Base-by-base conservation (phyloP, 2,797 vertebrate genomes). In the Synaphobranchus kaupii region DNA sequence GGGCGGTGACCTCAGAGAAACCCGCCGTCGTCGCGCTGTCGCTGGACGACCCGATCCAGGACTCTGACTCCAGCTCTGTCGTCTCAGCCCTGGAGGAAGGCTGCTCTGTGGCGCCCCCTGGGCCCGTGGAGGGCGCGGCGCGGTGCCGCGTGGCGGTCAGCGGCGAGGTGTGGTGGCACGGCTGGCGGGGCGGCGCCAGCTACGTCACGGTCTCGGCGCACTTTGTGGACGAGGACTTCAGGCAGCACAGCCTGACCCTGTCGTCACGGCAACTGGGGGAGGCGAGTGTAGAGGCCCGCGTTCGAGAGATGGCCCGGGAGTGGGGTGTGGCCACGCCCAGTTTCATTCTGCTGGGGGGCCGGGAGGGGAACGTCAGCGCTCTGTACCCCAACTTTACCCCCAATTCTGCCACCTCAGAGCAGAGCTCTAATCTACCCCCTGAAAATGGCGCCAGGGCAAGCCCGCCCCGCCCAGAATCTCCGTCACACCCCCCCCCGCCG, bases 151-250 rank as follows among this genome's bases (percentile, higher is more conserved):
- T 94, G 88, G 91, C 93, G 48, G 44, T 96, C 80, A 93, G 94
- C 86, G 89, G 89, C 39, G 92, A 96, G 73, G 90, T 92, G 86
- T 94, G 96, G 96, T 86, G 88, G 86, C 86, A 96, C 91, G 93
- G 86, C 85, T 94, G 95, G 95, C 90, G 90, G 63, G 91, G 92
- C 6, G 34, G 73, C 0, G 91, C 91, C 47, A 87, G 88, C 82
- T 93, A 96, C 90, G 91, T 95, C 89, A 96, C 95, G 0, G 89
- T 97, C 9, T 95, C 94, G 88, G 94, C 93, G 0, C 95, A 96
- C 86, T 96, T 93, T 80, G 90, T 96, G 8, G 94, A 96, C 17
- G 83, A 90, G 1, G 47, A 88, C 83, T 96, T 96, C 78, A 90
- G 76, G 22, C 91, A 90, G 87, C 93, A 90, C 52, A 95, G 95